Evolutionary conservation across 2,113 vertebrate genomes (phyloP), one percentile per base, ranked within the genome.

Genomic region (Clupea harengus): DNA sequence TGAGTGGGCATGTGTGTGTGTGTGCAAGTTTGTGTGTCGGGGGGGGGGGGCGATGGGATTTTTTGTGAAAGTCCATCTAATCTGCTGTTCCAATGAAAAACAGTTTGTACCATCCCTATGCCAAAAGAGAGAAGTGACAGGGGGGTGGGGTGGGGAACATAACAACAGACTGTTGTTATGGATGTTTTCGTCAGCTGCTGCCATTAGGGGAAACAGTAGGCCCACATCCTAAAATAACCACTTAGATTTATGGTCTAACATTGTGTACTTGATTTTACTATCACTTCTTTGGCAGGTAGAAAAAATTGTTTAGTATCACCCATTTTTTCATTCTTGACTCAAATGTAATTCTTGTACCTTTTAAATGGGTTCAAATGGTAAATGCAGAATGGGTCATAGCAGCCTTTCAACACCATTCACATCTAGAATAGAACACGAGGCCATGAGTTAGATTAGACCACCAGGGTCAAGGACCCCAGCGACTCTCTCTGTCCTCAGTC

Each of bases 151-250:
- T 83, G 52, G 52, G 3, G 52, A 18, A 20, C 54, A 11, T 78
- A 78, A 78, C 64, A 72, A 32, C 72, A 44, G 32, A 78, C 13
- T 75, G 64, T 44, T 89, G 85, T 87, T 87, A 91, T 87, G 88
- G 89, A 92, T 92, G 84, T 85, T 85, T 89, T 84, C 45, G 78
- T 82, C 81, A 39, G 64, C 85, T 89, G 84, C 83, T 93, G 88
- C 83, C 85, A 82, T 83, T 86, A 86, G 87, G 90, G 88, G 87
- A 84, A 80, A 60, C 84, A 87, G 82, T 46, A 83, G 32, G 87
- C 90, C 90, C 87, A 90, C 85, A 85, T 89, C 92, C 87, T 25
- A 89, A 93, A 93, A 94, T 93, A 94, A 91, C 90, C 89, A 86
- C 60, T 87, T 39, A 82, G 82, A 88, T 88, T 86, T 89, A 83